Base-by-base conservation (phyloP, 1,140 invertebrate species). In the Drosophila ercepeae region DNA sequence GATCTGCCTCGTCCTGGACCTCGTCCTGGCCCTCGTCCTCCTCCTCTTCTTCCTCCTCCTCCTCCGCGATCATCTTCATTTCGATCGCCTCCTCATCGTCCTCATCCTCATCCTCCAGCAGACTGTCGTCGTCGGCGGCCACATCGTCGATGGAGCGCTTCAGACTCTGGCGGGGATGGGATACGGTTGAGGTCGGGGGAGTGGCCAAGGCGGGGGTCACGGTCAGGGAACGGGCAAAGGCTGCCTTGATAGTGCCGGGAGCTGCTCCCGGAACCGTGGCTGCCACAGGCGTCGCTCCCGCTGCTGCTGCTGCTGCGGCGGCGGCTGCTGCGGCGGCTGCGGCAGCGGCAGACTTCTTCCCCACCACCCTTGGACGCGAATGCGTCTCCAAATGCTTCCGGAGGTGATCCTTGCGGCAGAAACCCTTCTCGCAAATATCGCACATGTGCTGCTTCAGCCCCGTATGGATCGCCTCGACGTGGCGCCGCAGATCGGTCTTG, bases 361-460 rank as follows among this genome's bases (percentile, higher is more conserved):
- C 63, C 39, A 82, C 81, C 5, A 84, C 68, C 21, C 84, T 52
- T 0, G 90, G 84, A 50, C 93, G 93, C 44, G 92, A 93, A 91
- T 99, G 98, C 18, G 97, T 99, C 53, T 97, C 95, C 52, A 94
- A 93, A 92, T 99, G 98, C 91, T 99, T 99, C 57, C 97, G 94
- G 96, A 98, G 96, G 91, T 99, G 98, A 91, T 99, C 98, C 91
- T 98, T 97, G 49, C 98, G 94, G 70, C 97, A 98, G 91, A 98
- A 98, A 18, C 96, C 96, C 92, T 98, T 98, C 42, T 94, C 94
- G 89, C 97, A 98, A 29, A 93, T 93, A 53, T 94, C 93, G 92
- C 97, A 98, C 44, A 94, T 92, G 90, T 95, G 97, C 9, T 97
- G 97, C 88, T 96, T 97, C 70, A 94, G 93, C 8, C 94, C 96